Conservation (phyloP, 2,888 invertebrate species). For the Dorcus parallelipipedus region DNA sequence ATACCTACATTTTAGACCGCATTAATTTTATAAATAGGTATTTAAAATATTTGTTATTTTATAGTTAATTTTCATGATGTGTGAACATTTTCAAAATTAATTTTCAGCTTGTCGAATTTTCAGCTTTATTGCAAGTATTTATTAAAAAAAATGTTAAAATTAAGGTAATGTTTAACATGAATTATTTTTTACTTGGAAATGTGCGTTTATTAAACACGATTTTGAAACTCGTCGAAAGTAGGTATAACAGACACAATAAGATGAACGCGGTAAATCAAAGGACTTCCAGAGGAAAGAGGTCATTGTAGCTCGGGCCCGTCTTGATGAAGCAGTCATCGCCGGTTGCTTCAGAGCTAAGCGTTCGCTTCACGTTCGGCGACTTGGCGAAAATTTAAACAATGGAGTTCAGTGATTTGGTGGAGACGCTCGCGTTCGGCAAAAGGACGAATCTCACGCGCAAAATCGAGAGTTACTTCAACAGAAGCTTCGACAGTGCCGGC, state of each 20-base stretch:
- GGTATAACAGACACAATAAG: neutral
- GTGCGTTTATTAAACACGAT: too few relatives aligned
- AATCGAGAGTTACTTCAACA: constrained; percentile 12
- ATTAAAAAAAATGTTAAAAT: too few relatives aligned
- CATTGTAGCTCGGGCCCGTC: constrained; percentile 44
- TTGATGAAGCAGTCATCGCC: constrained; percentile 28
- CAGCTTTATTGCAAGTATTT: too few relatives aligned
- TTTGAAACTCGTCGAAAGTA: too few relatives aligned
- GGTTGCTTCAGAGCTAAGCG: constrained; percentile 16
- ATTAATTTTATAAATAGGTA: too few relatives aligned
- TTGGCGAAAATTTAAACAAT: constrained; percentile 2
- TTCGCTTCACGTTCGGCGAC: constrained; percentile 15
- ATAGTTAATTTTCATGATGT: too few relatives aligned
- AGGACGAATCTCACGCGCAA: constrained; percentile 5
- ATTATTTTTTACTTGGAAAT: too few relatives aligned
- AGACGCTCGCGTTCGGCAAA: constrained; percentile 1
- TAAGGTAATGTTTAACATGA: too few relatives aligned
- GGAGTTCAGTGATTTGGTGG: constrained; percentile 11
- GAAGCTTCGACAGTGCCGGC: neutral
- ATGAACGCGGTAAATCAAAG: neutral
- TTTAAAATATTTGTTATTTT: too few relatives aligned
- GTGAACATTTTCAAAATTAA: too few relatives aligned
- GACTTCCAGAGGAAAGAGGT: constrained; percentile 7
- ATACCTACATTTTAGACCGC: too few relatives aligned
- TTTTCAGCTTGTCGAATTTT: too few relatives aligned